Evolutionary conservation across 2,113 vertebrate genomes (phyloP), one percentile per base, ranked within the genome.

Genomic region (Lepisosteus osseus): DNA sequence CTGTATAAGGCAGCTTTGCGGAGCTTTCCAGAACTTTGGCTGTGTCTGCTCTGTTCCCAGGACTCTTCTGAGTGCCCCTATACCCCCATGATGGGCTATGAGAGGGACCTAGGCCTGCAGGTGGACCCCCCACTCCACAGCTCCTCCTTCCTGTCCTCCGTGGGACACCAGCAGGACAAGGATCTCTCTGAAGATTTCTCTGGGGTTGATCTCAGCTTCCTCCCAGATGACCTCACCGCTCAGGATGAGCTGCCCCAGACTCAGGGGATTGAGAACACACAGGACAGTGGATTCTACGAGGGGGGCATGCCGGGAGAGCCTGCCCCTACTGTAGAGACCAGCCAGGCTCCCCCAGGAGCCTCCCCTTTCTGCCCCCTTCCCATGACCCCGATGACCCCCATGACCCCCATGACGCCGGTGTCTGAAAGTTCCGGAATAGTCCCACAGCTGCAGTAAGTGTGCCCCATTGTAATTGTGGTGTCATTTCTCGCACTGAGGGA

Each of bases 391-490:
- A 94, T 99, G 91, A 91, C 93, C 2, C 94, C 94, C 0, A 84
- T 98, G 91, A 94, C 93, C 6, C 95, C 95, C 0, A 83, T 91
- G 73, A 91, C 93, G 0, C 86, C 95, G 3, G 80, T 91, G 65
- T 88, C 94, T 0, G 96, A 98, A 86, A 87, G 85, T 71, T 96
- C 95, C 69, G 95, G 93, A 76, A 97, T 98, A 82, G 89, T 96
- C 72, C 97, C 96, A 40, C 94, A 95, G 80, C 76, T 99, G 43
- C 96, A 99, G 96, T 99, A 85, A 90, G 93, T 86, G n/a, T 9
- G 9, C 47, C 9, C 47, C 47, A 9, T 9, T 51, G 5, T 9
- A 51, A 5, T 9, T 9, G 47, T 51, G 47, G 5, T 9, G 47
- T 51, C 47, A 6, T 51, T 51, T 1, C 47, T 51, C 29, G 29